Evolutionary conservation across 1,140 invertebrate species (phyloP).

Genomic region (Aphelinus atriplicis): DNA sequence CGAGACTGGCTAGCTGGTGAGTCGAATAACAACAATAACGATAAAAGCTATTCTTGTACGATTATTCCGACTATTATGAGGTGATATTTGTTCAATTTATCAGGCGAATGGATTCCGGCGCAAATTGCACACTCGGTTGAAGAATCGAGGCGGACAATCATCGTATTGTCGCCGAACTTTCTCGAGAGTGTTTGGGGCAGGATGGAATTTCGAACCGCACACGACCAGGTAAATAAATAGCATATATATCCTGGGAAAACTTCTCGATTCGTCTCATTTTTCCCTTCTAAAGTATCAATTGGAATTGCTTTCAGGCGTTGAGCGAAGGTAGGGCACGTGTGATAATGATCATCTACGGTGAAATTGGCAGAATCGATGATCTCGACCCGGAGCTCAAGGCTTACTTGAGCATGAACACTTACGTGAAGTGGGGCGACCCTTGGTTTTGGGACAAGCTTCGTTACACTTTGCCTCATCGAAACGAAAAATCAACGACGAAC

Average conservation of each 20-base stretch:
- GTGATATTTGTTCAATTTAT: background rate
- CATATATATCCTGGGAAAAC: too few relatives aligned
- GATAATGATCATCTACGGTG: conserved; percentile 78
- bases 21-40: conserved; percentile 59
- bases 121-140: conserved; percentile 84
- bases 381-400: conserved; percentile 76
- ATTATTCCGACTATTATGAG: conserved; percentile 71
- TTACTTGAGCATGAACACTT: conserved; percentile 83
- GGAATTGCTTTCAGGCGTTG: conserved; percentile 65
- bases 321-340: conserved; percentile 73
- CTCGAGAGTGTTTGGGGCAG: conserved; percentile 85
- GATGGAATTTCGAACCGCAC: conserved; percentile 85
- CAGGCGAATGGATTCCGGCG: conserved; percentile 74
- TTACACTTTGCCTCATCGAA: conserved; percentile 19
- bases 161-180: conserved; percentile 85
- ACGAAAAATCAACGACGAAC: too few relatives aligned
- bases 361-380: conserved; percentile 70
- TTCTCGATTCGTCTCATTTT: too few relatives aligned
- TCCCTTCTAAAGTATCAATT: too few relatives aligned
- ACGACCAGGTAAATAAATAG: conserved; percentile 64
- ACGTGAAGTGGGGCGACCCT: conserved; percentile 79
- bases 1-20: conserved; percentile 85
- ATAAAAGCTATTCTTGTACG: conserved; percentile 71
- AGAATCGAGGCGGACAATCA: conserved; percentile 81
- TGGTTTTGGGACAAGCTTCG: conserved; percentile 67